A percentile compares a stretch with the other conserved stretches of the same genome.
Conservation (phyloP, 1,140 invertebrate species). For the Homalodisca vitripennis region DNA sequence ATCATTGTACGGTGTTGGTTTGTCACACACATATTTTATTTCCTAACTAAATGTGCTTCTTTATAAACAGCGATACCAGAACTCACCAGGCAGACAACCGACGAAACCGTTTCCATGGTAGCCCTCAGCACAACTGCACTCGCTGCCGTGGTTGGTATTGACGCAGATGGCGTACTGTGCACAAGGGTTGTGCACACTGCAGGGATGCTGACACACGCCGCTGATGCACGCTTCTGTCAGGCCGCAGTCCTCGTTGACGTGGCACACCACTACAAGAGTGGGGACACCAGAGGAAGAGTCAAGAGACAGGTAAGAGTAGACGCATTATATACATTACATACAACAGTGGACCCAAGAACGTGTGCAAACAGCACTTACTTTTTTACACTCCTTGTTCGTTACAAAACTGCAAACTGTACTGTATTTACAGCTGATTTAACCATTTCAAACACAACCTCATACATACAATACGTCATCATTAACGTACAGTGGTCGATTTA, state of each 20-base stretch:
- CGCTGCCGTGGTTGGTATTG: slow-evolving; percentile 81
- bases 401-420: too few relatives aligned
- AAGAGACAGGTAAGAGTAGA: slow-evolving; percentile 18
- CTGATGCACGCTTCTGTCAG: slow-evolving; percentile 79
- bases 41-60: too few relatives aligned
- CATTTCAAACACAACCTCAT: too few relatives aligned
- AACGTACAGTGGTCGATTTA: too few relatives aligned
- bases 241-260: slow-evolving; percentile 75
- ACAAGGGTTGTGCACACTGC: slow-evolving; percentile 77
- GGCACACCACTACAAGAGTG: slow-evolving; percentile 66
- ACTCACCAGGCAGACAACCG: slow-evolving; percentile 64
- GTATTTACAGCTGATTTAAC: too few relatives aligned
- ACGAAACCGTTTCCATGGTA: slow-evolving; percentile 84
- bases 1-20: too few relatives aligned
- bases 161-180: slow-evolving; percentile 81
- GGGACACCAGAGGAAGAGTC: slow-evolving; percentile 18
- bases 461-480: too few relatives aligned
- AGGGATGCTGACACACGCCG: slow-evolving; percentile 77
- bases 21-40: too few relatives aligned
- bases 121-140: slow-evolving; percentile 81
- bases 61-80: too few relatives aligned
- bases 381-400: too few relatives aligned
- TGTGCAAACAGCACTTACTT: too few relatives aligned
- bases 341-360: slow-evolving; percentile 5
- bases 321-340: slow-evolving; percentile 22